A percentile compares a stretch with the other conserved stretches of the same genome.
Evolutionary conservation across 2,113 vertebrate species (phyloP).

Genomic region (Coptodon bakossiorum): DNA sequence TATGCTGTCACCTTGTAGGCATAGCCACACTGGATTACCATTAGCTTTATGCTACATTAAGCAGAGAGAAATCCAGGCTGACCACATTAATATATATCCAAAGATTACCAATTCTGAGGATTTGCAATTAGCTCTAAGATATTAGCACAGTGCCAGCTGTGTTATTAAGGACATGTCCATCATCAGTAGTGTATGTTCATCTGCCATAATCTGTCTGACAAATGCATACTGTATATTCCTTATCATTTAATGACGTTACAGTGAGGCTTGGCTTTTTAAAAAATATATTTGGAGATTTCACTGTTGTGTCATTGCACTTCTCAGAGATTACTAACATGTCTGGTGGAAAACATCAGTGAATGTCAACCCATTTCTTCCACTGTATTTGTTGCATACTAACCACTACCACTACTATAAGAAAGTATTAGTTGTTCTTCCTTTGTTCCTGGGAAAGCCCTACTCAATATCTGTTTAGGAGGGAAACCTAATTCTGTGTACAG

Average conservation of each 20-base stretch:
- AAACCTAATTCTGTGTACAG: neutral
- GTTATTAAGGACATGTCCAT: neutral
- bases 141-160: neutral
- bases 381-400: neutral
- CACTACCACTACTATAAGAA: neutral
- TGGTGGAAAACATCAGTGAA: neutral
- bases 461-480: neutral
- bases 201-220: neutral
- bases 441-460: neutral
- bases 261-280: neutral
- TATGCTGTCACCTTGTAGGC: neutral
- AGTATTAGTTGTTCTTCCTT: neutral
- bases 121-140: conserved; percentile 22
- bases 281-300: neutral
- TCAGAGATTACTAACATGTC: neutral
- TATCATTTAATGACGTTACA: neutral
- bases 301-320: neutral
- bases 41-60: neutral
- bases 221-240: neutral
- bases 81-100: conserved; percentile 2
- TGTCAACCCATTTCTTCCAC: neutral
- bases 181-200: neutral
- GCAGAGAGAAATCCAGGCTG: neutral
- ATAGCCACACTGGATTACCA: neutral
- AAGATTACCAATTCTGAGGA: neutral